Percentiles rank a stretch among this genome's conserved stretches.
phyloP scores from a whole-genome alignment of 2,797 vertebrate genomes.

The Crax fasciolata region DNA sequence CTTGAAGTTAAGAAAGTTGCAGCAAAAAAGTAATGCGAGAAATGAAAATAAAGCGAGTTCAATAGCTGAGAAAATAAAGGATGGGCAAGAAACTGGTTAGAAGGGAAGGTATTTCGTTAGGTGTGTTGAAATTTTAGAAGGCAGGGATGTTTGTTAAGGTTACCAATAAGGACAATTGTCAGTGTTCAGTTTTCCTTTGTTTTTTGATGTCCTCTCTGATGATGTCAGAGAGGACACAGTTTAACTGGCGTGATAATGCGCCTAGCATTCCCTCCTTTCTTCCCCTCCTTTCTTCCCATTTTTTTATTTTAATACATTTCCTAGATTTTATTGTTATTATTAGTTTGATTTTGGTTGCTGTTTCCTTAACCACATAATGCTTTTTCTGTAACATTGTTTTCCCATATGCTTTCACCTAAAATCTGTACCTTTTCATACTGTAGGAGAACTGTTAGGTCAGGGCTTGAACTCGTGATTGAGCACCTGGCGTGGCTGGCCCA shows the following conservation, averaged over 20 bases:
- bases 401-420: background rate
- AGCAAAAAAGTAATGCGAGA: background rate
- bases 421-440: background rate
- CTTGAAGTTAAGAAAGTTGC: background rate
- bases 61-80: background rate
- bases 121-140: background rate
- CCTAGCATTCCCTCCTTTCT: background rate
- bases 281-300: background rate
- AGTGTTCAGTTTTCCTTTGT: background rate
- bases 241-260: accelerated
- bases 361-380: background rate
- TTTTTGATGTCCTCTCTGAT: background rate
- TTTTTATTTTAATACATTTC: background rate
- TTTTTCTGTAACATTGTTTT: background rate
- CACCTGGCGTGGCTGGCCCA: too few relatives aligned
- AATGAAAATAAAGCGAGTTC: background rate
- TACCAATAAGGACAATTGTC: background rate
- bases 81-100: background rate
- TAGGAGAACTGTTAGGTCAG: too few relatives aligned
- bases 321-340: background rate
- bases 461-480: too few relatives aligned
- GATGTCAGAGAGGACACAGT: background rate
- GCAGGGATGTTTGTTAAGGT: background rate
- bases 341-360: background rate
- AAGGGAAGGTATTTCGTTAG: background rate